These are phyloP conservation scores for Dreissena rostriformis DNA, from an alignment of 1,140 invertebrate genomes.

Conservation along the genomic window DNA sequence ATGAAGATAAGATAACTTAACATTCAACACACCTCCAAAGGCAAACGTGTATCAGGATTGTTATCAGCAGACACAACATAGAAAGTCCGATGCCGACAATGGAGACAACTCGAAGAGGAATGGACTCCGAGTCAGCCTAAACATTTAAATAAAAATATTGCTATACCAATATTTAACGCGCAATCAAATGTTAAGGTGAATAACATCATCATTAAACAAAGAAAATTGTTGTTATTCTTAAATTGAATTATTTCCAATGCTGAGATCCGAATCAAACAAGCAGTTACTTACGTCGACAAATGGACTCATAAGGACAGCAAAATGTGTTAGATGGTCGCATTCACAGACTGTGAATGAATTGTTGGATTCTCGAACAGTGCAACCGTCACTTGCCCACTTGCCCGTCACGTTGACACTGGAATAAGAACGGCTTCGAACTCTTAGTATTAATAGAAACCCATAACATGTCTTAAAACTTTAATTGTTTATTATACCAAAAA, in stretches of 20 bases:
- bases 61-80: conserved; percentile 61
- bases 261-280: no score
- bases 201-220: no score
- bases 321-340: conserved; percentile 98
- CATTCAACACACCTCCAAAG: conserved; percentile 60
- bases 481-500: not conserved
- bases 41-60: conserved; percentile 51
- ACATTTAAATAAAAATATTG: conserved; percentile 10
- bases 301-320: conserved; percentile 85
- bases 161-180: not conserved
- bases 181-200: no score
- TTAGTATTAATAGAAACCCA: not conserved
- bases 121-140: conserved; percentile 41
- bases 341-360: conserved; percentile 84
- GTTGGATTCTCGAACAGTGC: not conserved
- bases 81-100: conserved; percentile 63
- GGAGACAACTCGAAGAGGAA: conserved; percentile 67
- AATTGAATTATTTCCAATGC: no score
- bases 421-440: not conserved
- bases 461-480: not conserved
- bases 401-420: not conserved
- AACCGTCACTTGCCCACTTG: conserved; percentile 35
- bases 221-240: no score
- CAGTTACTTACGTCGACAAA: conserved; percentile 31
- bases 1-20: not conserved